phyloP scores from a whole-genome alignment of 2,888 invertebrate species.

The Parelbella ahira region DNA sequence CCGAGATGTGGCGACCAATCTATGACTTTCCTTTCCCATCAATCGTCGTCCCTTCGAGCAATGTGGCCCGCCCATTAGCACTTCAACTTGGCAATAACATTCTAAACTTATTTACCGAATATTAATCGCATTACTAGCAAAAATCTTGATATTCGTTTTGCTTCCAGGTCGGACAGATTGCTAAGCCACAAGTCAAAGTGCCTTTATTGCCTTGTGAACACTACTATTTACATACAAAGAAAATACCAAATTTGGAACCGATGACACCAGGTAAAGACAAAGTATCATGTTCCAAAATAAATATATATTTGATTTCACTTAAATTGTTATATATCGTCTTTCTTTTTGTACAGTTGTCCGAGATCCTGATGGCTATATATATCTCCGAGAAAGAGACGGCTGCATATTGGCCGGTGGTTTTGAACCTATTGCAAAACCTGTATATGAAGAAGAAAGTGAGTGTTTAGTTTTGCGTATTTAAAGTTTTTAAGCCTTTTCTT shows the following conservation, averaged over 20 bases:
- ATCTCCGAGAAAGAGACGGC: constrained; percentile 92
- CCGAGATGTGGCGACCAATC: no score
- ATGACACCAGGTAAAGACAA: constrained; percentile 87
- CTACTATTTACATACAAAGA: constrained; percentile 94
- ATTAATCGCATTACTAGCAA: no score
- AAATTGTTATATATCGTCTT: neutral
- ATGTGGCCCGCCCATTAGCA: no score
- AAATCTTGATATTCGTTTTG: no score
- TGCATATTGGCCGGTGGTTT: constrained; percentile 94
- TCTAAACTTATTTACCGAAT: no score
- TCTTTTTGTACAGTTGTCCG: constrained; percentile 82
- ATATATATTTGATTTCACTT: neutral
- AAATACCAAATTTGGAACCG: constrained; percentile 86
- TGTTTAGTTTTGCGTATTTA: no score
- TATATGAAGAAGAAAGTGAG: constrained; percentile 86
- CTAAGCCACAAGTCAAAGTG: constrained; percentile 91
- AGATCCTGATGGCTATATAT: constrained; percentile 93
- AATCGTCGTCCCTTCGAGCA: no score
- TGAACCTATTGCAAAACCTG: constrained; percentile 94
- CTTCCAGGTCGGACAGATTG: constrained; percentile 90
- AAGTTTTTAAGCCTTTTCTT: no score
- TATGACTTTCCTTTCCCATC: no score
- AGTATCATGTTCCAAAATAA: neutral
- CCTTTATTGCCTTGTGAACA: constrained; percentile 96
- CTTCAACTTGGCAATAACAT: no score